Percentiles rank a stretch among this genome's conserved stretches.
phyloP scores from a whole-genome alignment of 2,113 vertebrate genomes.

The Onychostruthus taczanowskii region DNA sequence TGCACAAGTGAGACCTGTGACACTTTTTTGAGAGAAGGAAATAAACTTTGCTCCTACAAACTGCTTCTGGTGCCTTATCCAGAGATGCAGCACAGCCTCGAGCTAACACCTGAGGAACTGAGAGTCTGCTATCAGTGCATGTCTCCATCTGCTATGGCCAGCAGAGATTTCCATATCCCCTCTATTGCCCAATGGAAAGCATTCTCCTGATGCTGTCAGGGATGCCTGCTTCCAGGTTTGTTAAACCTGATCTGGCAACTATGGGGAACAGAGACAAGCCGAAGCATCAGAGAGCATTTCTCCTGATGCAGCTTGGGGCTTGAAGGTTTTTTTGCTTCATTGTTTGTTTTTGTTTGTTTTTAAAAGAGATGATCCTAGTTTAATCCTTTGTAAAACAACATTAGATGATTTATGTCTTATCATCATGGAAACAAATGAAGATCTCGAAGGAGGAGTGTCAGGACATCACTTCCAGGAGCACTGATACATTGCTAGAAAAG shows the following conservation, averaged over 20 bases:
- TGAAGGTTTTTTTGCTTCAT: background rate
- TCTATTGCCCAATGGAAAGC: background rate
- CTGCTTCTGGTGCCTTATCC: background rate
- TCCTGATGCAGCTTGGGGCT: background rate
- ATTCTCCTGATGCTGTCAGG: background rate
- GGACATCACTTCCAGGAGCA: background rate
- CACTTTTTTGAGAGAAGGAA: background rate
- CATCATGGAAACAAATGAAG: background rate
- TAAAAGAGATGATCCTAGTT: background rate
- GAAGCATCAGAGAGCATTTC: background rate
- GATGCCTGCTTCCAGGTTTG: background rate
- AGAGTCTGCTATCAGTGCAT: background rate
- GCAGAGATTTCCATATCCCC: background rate
- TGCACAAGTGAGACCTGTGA: background rate
- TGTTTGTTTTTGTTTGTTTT: background rate
- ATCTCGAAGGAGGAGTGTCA: background rate
- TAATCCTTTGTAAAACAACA: background rate
- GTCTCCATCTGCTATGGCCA: constrained; percentile 12
- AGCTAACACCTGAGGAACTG: background rate
- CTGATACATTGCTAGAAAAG: background rate
- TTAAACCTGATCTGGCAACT: background rate
- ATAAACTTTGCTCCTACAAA: background rate
- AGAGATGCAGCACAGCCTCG: background rate
- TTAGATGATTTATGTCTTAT: background rate
- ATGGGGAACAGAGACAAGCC: background rate